phyloP scores from a whole-genome alignment of 2,888 invertebrate genomes.

The Colostygia pectinataria region DNA sequence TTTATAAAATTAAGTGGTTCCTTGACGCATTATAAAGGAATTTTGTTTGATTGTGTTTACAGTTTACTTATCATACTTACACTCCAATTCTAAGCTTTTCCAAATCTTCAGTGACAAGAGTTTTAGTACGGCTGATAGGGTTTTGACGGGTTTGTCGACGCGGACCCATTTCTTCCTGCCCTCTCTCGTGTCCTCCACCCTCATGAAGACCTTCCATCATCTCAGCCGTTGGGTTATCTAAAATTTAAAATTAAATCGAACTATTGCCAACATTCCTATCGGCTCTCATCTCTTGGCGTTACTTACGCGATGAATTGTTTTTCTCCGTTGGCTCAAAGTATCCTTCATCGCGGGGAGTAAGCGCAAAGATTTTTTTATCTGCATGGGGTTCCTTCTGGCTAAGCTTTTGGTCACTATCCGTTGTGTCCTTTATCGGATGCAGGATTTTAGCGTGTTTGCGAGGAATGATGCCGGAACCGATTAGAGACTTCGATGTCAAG shows the following conservation, averaged over 20 bases:
- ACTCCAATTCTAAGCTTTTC: constrained; percentile 54
- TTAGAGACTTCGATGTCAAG: constrained; percentile 1
- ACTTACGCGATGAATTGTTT: constrained; percentile 41
- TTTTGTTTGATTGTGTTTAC: too few relatives aligned
- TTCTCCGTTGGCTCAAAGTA: constrained; percentile 44
- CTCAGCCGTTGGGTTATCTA: constrained; percentile 21
- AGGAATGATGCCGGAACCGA: neutral
- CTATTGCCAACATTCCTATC: neutral
- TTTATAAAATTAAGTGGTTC: too few relatives aligned
- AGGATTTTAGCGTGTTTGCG: constrained; percentile 4
- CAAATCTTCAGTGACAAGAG: constrained; percentile 57
- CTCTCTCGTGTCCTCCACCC: constrained; percentile 36
- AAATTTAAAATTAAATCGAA: constrained; percentile 1
- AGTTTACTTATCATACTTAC: constrained; percentile 50
- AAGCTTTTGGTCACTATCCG: constrained; percentile 9
- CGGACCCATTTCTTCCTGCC: constrained; percentile 33
- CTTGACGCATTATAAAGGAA: too few relatives aligned
- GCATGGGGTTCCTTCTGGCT: constrained; percentile 12
- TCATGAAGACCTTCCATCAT: constrained; percentile 37
- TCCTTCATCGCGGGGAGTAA: constrained; percentile 55
- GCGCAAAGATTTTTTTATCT: constrained; percentile 40
- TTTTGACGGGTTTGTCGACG: constrained; percentile 68
- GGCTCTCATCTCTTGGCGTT: neutral
- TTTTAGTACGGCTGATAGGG: constrained; percentile 66
- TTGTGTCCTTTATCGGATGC: neutral